A percentile compares a stretch with the other conserved stretches of the same genome.
phyloP scores from a whole-genome alignment of 2,113 vertebrate genomes.

The Acrocephalus kingi region DNA sequence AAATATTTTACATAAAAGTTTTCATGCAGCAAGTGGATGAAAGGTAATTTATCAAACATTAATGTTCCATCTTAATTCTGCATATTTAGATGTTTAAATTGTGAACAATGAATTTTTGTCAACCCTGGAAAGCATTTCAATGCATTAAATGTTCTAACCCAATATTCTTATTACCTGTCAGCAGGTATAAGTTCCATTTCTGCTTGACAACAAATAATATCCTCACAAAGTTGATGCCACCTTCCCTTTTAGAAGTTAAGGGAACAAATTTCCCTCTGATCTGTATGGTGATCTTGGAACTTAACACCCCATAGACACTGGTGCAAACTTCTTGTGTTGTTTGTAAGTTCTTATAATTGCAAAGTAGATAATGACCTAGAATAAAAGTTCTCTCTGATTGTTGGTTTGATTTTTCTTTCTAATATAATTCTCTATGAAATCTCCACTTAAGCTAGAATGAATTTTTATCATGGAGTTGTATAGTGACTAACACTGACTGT shows the following conservation, averaged over 20 bases:
- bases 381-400: background rate
- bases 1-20: background rate
- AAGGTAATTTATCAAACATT: background rate
- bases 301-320: background rate
- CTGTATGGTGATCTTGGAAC: background rate
- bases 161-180: background rate
- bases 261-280: background rate
- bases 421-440: background rate
- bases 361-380: background rate
- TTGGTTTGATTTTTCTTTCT: background rate
- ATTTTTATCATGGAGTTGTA: background rate
- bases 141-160: background rate
- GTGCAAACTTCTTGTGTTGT: background rate
- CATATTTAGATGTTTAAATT: background rate
- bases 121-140: background rate
- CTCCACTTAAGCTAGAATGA: background rate
- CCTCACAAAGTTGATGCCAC: background rate
- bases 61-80: background rate
- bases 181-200: background rate
- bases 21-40: background rate
- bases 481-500: background rate
- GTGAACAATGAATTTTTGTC: background rate
- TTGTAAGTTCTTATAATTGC: background rate
- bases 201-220: background rate
- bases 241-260: background rate